Evolutionary conservation across 2,113 vertebrate genomes (phyloP).

Genomic region (Pteruthius melanotis): DNA sequence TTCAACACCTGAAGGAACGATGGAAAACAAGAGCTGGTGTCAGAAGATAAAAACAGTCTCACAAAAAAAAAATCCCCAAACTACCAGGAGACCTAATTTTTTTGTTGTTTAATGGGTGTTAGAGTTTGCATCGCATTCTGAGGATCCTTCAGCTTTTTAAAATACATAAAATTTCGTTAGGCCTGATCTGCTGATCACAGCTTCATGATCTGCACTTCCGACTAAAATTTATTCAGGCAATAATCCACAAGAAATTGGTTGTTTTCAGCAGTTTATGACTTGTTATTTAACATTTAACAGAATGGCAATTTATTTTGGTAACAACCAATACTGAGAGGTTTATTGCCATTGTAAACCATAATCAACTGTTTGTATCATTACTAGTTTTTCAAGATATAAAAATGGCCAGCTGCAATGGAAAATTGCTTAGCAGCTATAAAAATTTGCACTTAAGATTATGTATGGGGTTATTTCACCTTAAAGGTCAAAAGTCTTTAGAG

Average conservation of each 20-base stretch:
- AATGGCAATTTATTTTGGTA: conserved; percentile 79
- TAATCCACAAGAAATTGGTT: conserved; percentile 77
- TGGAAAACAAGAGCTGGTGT: background rate
- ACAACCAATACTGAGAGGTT: conserved; percentile 76
- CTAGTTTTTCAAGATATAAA: conserved; percentile 66
- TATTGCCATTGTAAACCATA: conserved; percentile 78
- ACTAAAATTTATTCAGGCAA: conserved; percentile 74
- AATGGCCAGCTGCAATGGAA: conserved; percentile 60
- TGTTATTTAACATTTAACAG: conserved; percentile 82
- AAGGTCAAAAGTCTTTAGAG: background rate
- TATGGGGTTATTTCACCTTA: conserved; percentile 37
- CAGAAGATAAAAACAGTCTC: background rate
- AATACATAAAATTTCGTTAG: background rate
- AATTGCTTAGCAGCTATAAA: conserved; percentile 45
- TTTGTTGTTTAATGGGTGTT: background rate
- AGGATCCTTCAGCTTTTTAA: background rate
- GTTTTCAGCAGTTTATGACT: conserved; percentile 78
- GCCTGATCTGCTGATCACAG: conserved; percentile 49
- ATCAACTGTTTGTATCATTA: conserved; percentile 73
- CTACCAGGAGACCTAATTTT: background rate
- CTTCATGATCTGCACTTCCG: conserved; percentile 64
- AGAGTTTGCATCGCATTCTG: background rate
- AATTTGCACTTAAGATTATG: conserved; percentile 23
- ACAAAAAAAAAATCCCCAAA: background rate
- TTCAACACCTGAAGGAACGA: background rate